Conservation (phyloP, 2,797 vertebrate species). For the Enteromius argenteus region DNA sequence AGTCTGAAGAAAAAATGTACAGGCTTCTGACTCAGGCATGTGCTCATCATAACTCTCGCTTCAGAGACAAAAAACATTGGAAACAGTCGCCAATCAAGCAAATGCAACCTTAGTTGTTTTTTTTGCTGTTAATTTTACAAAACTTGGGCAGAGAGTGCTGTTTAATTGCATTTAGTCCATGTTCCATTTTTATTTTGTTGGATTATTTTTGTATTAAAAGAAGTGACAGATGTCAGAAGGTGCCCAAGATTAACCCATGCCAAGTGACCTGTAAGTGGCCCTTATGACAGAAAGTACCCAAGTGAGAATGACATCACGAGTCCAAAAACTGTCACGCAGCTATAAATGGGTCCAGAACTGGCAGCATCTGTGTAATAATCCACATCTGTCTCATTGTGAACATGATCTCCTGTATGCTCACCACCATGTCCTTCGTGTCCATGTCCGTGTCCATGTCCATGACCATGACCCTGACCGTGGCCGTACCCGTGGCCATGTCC, state of each 20-base stretch:
- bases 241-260: background rate
- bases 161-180: background rate
- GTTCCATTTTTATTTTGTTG: background rate
- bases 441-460: conserved; percentile 51
- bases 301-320: conserved; percentile 71
- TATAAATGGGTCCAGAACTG: conserved; percentile 69
- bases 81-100: background rate
- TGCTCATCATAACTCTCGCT: background rate
- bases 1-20: background rate
- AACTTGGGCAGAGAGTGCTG: background rate
- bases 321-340: conserved; percentile 72
- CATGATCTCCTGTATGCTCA: background rate
- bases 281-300: conserved; percentile 66
- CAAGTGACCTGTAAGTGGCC: background rate
- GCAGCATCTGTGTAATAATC: conserved; percentile 73
- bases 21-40: background rate
- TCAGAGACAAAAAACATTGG: background rate
- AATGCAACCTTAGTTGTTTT: background rate
- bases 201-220: background rate
- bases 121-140: background rate
- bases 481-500: conserved; percentile 63
- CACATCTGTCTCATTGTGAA: conserved; percentile 66
- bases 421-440: conserved; percentile 47
- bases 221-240: background rate
- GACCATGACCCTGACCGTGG: conserved; percentile 30